phyloP scores from a whole-genome alignment of 2,113 vertebrate species.

The Gymnarchus niloticus region DNA sequence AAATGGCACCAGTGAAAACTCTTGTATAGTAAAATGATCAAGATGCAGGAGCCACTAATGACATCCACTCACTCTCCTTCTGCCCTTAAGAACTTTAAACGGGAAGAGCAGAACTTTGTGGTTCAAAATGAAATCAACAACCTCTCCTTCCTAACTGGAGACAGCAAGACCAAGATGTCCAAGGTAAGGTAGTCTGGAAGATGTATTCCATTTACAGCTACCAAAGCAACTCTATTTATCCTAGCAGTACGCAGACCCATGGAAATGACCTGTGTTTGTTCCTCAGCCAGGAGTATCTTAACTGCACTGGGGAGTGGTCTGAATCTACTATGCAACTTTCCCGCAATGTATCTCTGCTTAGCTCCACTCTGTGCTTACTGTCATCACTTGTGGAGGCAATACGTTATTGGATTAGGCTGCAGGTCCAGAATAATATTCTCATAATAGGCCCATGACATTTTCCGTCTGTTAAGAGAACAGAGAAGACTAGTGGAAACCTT shows the following conservation, averaged over 20 bases:
- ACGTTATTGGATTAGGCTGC: neutral
- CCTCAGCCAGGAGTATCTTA: neutral
- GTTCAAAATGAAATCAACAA: slow-evolving; percentile 99
- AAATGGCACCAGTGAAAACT: neutral
- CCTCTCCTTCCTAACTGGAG: slow-evolving; percentile 93
- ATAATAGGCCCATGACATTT: neutral
- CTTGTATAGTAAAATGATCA: neutral
- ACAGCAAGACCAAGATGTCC: slow-evolving; percentile 96
- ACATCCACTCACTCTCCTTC: neutral
- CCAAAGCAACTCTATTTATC: neutral
- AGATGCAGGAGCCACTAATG: neutral
- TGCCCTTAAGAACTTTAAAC: slow-evolving; percentile 85
- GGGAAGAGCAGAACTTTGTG: slow-evolving; percentile 99
- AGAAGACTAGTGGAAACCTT: neutral
- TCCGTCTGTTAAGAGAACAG: neutral
- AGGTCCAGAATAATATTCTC: neutral
- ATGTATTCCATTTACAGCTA: neutral
- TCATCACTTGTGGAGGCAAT: slow-evolving; percentile 13
- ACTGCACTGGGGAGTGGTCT: slow-evolving; percentile 7
- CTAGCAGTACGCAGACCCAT: neutral
- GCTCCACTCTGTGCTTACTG: slow-evolving; percentile 7
- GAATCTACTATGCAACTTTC: neutral
- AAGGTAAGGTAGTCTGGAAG: slow-evolving; percentile 71
- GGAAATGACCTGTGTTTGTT: slow-evolving; percentile 11
- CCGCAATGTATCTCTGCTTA: slow-evolving; percentile 14